Conservation (phyloP, 2,113 vertebrate genomes). For the Apodemus sylvaticus region DNA sequence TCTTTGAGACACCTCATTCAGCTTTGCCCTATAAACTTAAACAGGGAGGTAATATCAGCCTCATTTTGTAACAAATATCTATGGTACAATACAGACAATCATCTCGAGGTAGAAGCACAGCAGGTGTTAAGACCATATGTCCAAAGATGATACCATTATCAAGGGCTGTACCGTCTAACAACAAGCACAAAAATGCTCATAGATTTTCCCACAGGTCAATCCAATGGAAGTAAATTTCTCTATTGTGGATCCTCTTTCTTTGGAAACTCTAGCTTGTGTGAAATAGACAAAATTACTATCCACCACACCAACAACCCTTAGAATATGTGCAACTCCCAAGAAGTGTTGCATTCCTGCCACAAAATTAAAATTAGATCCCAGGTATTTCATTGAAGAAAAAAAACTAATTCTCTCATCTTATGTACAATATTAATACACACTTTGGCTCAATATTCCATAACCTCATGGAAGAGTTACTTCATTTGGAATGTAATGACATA, state of each 20-base stretch:
- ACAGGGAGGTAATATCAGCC: background rate
- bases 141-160: background rate
- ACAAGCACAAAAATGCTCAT: background rate
- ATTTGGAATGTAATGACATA: background rate
- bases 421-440: background rate
- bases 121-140: background rate
- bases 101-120: background rate
- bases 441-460: background rate
- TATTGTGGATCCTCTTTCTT: background rate
- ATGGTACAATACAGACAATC: background rate
- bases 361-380: background rate
- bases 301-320: background rate
- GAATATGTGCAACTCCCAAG: background rate
- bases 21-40: background rate
- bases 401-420: background rate
- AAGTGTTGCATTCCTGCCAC: background rate
- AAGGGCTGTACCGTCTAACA: too few relatives aligned
- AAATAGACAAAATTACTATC: background rate
- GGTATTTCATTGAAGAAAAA: background rate
- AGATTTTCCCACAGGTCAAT: background rate
- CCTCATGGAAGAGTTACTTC: background rate
- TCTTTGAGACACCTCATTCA: background rate
- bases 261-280: background rate
- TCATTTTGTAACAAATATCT: slow-evolving; percentile 8
- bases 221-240: background rate